Base-by-base conservation (phyloP, 1,140 invertebrate genomes). In the Drosophila nannoptera region DNA sequence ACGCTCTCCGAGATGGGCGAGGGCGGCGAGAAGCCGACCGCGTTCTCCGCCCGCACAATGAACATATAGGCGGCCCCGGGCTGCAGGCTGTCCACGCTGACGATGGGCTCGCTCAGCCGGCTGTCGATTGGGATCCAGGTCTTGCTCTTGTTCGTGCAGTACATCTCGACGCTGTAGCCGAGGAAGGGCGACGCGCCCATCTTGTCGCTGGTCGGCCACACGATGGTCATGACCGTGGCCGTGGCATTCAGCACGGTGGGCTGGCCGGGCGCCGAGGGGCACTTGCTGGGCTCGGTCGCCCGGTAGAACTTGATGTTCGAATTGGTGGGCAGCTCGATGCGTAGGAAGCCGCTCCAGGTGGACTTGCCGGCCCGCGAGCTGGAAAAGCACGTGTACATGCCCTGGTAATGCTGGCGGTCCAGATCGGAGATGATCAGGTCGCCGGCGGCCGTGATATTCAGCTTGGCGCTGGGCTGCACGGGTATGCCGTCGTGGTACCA, bases 321-420 rank as follows among this genome's bases (percentile, higher is more conserved):
- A 91, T 97, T 96, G 66, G 93, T 95, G 11, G 95, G 94, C 68
- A 93, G 92, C 80, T 95, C 94, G 0, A 97, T 95, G 46, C 93
- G 90, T 3, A 98, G 90, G 31, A 93, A 92, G 2, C 95, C 95
- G 67, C 93, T 94, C 96, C 96, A 97, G 0, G 95, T 94, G 45
- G 96, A 96, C 91, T 95, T 93, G 59, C 96, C 95, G 33, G 95
- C 95, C 55, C 93, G 93, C n/a, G 95, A 96, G 0, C 94, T 94
- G 4, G 95, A 96, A 31, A 95, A 93, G 88, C 96, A 95, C 1
- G 96, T 95, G 90, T 97, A 96, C 38, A 95, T 84, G 0, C 95
- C 95, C 42, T 93, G 93, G 89, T 97, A 95, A 45, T 89, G 90
- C 7, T 92, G 91, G 78, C 93, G 92, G 62, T 93, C 92, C 59